Base-by-base conservation (phyloP, 2,797 vertebrate genomes). In the Urocyon cinereoargenteus region DNA sequence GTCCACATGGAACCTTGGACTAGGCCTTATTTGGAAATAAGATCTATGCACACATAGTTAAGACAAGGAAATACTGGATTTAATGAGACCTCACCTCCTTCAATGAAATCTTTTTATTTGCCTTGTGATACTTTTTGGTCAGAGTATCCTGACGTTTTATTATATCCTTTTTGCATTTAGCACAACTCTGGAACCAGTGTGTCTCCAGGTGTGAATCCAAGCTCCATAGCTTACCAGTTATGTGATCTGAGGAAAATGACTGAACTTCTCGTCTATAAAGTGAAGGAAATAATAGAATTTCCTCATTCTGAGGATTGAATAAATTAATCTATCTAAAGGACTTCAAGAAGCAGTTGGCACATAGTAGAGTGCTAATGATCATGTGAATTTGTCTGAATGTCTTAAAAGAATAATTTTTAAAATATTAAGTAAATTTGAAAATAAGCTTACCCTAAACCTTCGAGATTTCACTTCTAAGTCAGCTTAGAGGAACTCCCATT, bases 361-460 rank as follows among this genome's bases (percentile, higher is more conserved):
- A 19, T 36, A 55, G 34, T 40, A 26, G 3, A 73, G 21, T 40
- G 10, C 21, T 16, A 14, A 59, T 6, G 28, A 61, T 85, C 77
- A 57, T 8, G 3, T 73, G 36, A 70, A 49, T 49, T 90, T 81
- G 28, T 78, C 19, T 53, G 26, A 96, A 21, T 21, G 66, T 68
- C 49, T 90, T 86, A 84, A 88, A 68, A n/a, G 6, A 78, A 40
- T 87, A 36, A 57, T 49, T 82, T 34, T 36, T 0, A 28, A 96
- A 87, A 61, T 45, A 51, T 61, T 14, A 96, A 78, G 24, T 51
- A 86, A 45, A 70, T 73, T 79, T 91, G 77, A 94, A 94, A 85
- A 86, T 79, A 83, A 64, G 3, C 40, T 87, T 86, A 73, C 40
- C 31, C 49, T 36, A 45, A 95, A 64, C 18, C 7, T 73, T 55